Conservation (phyloP, 2,113 vertebrate species). For the Hyaena hyaena region DNA sequence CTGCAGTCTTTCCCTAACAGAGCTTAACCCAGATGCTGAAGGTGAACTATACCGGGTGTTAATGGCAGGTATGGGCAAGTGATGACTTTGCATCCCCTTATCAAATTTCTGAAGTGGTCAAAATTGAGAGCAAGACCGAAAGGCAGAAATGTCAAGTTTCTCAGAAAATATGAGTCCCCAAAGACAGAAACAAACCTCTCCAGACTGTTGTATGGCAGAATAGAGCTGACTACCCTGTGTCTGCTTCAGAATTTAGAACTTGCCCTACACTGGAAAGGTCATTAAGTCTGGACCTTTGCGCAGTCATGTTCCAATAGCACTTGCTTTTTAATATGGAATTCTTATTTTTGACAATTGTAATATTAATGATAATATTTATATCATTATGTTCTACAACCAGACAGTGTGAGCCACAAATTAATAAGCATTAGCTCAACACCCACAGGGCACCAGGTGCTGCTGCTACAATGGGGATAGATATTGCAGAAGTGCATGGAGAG, state of each 20-base stretch:
- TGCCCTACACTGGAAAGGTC: not conserved
- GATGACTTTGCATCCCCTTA: not conserved
- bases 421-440: constrained; percentile 46
- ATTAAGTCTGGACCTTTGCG: not conserved
- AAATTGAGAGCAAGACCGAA: not conserved
- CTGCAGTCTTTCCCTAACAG: not conserved
- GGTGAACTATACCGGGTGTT: not conserved
- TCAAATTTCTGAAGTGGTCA: constrained; percentile 29
- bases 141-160: not conserved
- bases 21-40: constrained; percentile 47
- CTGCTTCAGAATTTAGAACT: not conserved
- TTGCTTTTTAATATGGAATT: not conserved
- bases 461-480: not conserved
- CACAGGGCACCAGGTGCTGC: constrained; percentile 49
- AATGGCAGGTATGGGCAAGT: not conserved
- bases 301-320: not conserved
- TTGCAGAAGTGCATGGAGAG: not conserved
- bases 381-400: constrained; percentile 19
- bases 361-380: constrained; percentile 42
- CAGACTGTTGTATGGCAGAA: not conserved
- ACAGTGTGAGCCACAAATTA: constrained; percentile 50
- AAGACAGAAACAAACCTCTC: not conserved
- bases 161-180: not conserved
- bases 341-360: not conserved
- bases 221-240: not conserved